Evolutionary conservation across 2,797 vertebrate species (phyloP).

Genomic region (Gymnopithys bicolor): DNA sequence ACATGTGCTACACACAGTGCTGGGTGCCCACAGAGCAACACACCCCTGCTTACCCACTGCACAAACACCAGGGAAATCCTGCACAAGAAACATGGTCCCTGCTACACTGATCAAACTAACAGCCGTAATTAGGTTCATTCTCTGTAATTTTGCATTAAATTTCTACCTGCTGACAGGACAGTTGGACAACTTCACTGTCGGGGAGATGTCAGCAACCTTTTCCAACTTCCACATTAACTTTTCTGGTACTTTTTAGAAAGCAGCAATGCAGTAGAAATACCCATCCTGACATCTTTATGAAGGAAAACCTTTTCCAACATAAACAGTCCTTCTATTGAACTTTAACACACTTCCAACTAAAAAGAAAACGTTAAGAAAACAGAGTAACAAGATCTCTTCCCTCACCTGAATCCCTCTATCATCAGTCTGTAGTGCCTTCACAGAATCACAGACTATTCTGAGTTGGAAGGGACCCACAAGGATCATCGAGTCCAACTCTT

Average conservation of each 20-base stretch:
- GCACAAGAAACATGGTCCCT: neutral
- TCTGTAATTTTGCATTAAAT: neutral
- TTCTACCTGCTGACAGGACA: neutral
- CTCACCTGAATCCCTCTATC: neutral
- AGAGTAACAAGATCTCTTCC: neutral
- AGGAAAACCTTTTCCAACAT: neutral
- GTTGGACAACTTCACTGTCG: neutral
- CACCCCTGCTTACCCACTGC: neutral
- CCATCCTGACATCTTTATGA: neutral
- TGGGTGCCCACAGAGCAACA: neutral
- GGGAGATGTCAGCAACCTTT: neutral
- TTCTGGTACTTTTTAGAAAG: neutral
- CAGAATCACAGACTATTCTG: too few species aligned
- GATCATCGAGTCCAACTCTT: too few species aligned
- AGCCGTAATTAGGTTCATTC: neutral
- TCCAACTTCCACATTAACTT: fast-evolving
- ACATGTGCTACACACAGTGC: fast-evolving
- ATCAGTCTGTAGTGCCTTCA: too few species aligned
- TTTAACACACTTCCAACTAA: neutral
- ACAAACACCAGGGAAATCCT: neutral
- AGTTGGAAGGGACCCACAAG: too few species aligned
- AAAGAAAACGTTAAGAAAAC: neutral
- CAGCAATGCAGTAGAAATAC: neutral
- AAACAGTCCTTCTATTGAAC: neutral
- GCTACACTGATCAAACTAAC: neutral